Evolutionary conservation across 2,113 vertebrate species (phyloP), one percentile per base, ranked within the genome.

Genomic region (Ardeotis arabs): DNA sequence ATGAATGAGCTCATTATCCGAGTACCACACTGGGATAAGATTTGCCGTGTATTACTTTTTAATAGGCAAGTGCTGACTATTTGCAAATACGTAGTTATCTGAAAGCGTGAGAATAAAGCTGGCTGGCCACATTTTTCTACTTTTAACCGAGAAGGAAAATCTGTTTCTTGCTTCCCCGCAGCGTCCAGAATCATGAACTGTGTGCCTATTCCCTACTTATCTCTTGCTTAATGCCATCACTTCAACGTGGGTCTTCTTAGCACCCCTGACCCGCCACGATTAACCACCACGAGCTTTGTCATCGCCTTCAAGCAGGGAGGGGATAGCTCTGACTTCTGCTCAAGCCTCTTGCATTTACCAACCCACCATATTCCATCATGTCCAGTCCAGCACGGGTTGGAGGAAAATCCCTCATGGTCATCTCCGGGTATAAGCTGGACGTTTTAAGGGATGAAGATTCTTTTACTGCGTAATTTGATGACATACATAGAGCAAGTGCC

Each of bases 51-150:
- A 27, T 87, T 86, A 93, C 66, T 68, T 94, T 91, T 70, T 81
- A 96, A 90, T 59, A 55, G 82, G 87, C 80, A 72, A 60, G 82
- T 62, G 75, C 79, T 96, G 92, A 70, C 83, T 92, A 21, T 92
- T 96, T 95, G 92, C 83, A 96, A 90, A 86, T 86, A 94, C 80
- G 60, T 5, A 39, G 67, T 73, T 67, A 77, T n/a, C 37, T 45
- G 21, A 70, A 91, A 55, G 37, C 0, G 1, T 17, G 58, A 73
- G 78, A 89, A 72, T 35, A 72, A 75, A 87, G 70, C 18, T 79
- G 74, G 15, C 22, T 62, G 58, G 29, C 45, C 18, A 10, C 18
- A 35, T 49, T 77, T 41, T 31, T 35, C 33, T 69, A 4, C 37
- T 92, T 88, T 62, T 35, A 84, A 86, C 37, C 11, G 60, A 84